Evolutionary conservation across 30 jellyfish, hydroid and myxozoan species (phyloP).

Genomic region (Aurelia aurita): DNA sequence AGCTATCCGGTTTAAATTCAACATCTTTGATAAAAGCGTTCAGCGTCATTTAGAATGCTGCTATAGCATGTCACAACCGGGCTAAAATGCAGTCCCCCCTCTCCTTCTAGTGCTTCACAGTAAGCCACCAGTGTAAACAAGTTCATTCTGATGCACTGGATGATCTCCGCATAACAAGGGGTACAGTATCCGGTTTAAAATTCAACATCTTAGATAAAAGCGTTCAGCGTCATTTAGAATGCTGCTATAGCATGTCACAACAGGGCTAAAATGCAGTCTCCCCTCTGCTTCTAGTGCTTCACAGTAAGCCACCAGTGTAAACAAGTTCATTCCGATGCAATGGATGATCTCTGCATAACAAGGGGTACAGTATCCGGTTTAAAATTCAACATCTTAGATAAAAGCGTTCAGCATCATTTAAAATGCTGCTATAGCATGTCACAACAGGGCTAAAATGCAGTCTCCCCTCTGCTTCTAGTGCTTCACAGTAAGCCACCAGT

Average conservation of each 20-base stretch:
- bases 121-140: too few relatives aligned
- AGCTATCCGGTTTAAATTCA: too few relatives aligned
- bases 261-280: constrained; percentile 87
- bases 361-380: not conserved
- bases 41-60: constrained; percentile 2
- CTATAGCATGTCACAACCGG: too few relatives aligned
- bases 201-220: constrained; percentile 59
- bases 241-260: constrained; percentile 89
- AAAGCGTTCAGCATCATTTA: constrained; percentile 84
- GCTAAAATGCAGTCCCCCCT: too few relatives aligned
- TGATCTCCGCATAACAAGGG: not conserved
- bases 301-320: constrained; percentile 96
- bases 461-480: constrained; percentile 89
- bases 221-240: constrained; percentile 80
- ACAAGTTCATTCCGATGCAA: too few relatives aligned
- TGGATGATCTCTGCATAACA: too few relatives aligned
- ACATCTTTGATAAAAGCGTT: too few relatives aligned
- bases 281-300: constrained; percentile 95
- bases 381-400: constrained; percentile 14
- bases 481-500: constrained; percentile 98
- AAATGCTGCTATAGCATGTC: constrained; percentile 87
- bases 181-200: not conserved
- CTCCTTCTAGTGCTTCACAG: too few relatives aligned
- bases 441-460: constrained; percentile 89
- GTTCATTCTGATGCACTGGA: too few relatives aligned